phyloP scores from a whole-genome alignment of 2,888 invertebrate genomes.

The Willowsia nigromaculata region DNA sequence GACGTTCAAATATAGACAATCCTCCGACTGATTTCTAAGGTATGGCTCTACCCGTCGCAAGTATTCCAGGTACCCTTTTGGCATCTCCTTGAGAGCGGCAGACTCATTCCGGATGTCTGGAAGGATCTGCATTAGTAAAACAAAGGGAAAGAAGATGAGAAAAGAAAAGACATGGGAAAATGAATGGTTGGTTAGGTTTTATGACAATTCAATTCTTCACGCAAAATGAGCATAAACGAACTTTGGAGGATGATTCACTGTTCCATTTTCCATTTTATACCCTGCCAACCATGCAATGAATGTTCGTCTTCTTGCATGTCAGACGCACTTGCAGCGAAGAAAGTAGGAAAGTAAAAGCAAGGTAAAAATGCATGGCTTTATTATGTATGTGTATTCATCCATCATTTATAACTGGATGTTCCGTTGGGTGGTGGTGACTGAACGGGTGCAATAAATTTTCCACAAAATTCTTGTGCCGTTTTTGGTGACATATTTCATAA shows the following conservation, averaged over 20 bases:
- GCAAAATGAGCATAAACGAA: constrained; percentile 66
- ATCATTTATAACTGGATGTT: not conserved
- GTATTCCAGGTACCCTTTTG: constrained; percentile 93
- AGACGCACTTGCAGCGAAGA: not conserved
- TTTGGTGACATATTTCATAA: not conserved
- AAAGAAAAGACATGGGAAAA: constrained; percentile 14
- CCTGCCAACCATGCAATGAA: not conserved
- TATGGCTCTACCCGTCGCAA: constrained; percentile 91
- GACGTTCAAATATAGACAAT: constrained; percentile 97
- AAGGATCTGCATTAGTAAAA: constrained; percentile 82
- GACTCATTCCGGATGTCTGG: constrained; percentile 89
- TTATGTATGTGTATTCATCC: not conserved
- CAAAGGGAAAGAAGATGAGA: constrained; percentile 79
- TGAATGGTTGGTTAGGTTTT: constrained; percentile 59
- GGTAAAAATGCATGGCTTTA: not conserved
- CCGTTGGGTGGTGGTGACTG: not conserved
- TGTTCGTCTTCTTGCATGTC: not conserved
- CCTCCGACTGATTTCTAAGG: constrained; percentile 96
- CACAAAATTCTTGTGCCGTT: not conserved
- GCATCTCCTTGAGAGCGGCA: constrained; percentile 91
- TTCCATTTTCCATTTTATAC: constrained; percentile 29
- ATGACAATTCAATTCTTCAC: constrained; percentile 70
- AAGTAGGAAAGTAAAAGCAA: not conserved
- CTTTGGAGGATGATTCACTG: constrained; percentile 39
- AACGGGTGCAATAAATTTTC: not conserved